Conservation (phyloP, 2,113 vertebrate genomes). For the Dipodomys stephensi region DNA sequence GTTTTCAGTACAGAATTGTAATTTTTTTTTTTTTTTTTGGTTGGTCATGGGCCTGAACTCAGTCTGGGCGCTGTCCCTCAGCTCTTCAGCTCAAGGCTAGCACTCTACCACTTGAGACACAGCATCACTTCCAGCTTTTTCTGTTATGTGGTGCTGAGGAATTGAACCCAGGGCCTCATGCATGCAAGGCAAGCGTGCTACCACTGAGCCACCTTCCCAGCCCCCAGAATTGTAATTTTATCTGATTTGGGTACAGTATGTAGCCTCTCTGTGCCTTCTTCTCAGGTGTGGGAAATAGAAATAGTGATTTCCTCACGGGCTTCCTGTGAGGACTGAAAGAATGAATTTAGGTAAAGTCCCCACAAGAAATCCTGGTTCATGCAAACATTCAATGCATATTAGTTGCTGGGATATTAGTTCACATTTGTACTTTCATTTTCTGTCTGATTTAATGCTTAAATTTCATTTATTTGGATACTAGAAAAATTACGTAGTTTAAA, state of each 20-base stretch:
- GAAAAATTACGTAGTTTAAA: background rate
- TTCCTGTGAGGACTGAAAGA: background rate
- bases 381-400: background rate
- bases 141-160: too few relatives aligned
- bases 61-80: too few relatives aligned
- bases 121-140: too few relatives aligned
- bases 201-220: too few relatives aligned
- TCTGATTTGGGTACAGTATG: background rate
- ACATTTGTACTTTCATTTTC: background rate
- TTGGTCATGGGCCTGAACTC: too few relatives aligned
- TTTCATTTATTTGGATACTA: background rate
- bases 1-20: background rate
- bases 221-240: background rate
- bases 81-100: too few relatives aligned
- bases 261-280: background rate
- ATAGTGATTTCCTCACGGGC: background rate
- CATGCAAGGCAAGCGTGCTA: too few relatives aligned
- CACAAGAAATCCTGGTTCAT: slow-evolving; percentile 8
- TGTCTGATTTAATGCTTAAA: background rate
- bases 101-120: too few relatives aligned
- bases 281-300: background rate
- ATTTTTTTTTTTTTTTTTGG: too few relatives aligned
- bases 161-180: too few relatives aligned
- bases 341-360: background rate
- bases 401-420: background rate